Evolutionary conservation across 2,888 invertebrate genomes (phyloP).

Genomic region (Drosophila anomalata): DNA sequence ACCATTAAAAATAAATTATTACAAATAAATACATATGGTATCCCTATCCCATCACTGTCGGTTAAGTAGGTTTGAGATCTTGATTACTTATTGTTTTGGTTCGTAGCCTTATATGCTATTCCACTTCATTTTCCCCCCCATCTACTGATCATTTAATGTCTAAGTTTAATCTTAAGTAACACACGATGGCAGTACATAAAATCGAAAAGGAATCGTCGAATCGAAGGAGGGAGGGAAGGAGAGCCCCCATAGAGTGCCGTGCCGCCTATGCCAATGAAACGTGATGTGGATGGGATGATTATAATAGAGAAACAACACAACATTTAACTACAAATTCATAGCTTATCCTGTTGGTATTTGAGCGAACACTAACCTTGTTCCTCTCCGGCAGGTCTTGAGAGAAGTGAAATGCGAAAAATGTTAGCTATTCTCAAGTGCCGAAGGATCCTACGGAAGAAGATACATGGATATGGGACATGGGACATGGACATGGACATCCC

Average conservation of each 20-base stretch:
- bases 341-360: conserved; percentile 84
- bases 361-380: conserved; percentile 85
- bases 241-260: too few species aligned
- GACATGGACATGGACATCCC: conserved; percentile 47
- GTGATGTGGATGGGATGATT: conserved; percentile 34
- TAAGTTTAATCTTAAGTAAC: conserved; percentile 44
- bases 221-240: conserved; percentile 13
- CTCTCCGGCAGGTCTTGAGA: conserved; percentile 85
- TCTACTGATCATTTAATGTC: conserved; percentile 43
- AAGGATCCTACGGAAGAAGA: conserved; percentile 45
- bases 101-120: conserved; percentile 25
- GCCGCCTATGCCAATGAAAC: conserved; percentile 26
- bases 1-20: too few species aligned
- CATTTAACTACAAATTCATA: conserved; percentile 60
- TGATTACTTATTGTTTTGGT: conserved; percentile 25
- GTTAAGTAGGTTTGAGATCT: conserved; percentile 1
- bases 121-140: conserved; percentile 41
- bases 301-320: conserved; percentile 42
- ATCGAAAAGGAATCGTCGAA: conserved; percentile 18
- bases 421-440: conserved; percentile 76
- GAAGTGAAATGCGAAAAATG: conserved; percentile 70
- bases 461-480: conserved; percentile 50
- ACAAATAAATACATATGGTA: neutral
- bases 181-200: conserved; percentile 24
- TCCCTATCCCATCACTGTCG: neutral